Conservation (phyloP, 1,140 invertebrate species). For the Lanistes nyassanus region DNA sequence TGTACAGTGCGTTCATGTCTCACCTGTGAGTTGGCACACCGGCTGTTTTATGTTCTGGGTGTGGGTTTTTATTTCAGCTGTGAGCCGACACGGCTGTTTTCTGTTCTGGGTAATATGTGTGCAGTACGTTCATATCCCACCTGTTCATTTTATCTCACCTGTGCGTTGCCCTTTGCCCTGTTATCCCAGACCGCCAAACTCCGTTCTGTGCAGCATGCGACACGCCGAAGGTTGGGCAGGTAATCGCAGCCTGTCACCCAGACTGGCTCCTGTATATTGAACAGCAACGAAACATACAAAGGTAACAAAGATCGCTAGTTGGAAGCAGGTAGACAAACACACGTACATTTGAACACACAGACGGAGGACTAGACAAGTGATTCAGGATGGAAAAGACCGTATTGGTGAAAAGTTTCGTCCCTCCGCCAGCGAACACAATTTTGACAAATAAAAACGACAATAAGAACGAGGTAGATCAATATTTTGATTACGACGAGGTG, state of each 20-base stretch:
- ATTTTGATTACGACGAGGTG: not conserved
- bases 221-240: constrained; percentile 57
- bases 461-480: not conserved
- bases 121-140: too few relatives aligned
- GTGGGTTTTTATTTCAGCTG: too few relatives aligned
- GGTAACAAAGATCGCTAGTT: not conserved
- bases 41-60: too few relatives aligned
- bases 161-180: constrained; percentile 62
- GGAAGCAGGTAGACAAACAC: not conserved
- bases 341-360: too few relatives aligned
- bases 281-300: not conserved
- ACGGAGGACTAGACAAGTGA: too few relatives aligned
- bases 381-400: too few relatives aligned
- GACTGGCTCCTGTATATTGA: constrained; percentile 50
- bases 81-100: too few relatives aligned
- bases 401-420: too few relatives aligned
- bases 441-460: not conserved
- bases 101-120: not conserved
- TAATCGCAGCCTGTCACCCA: constrained; percentile 66
- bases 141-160: constrained; percentile 47
- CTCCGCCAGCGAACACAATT: too few relatives aligned
- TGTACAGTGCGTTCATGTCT: too few relatives aligned
- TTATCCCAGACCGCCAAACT: constrained; percentile 63
- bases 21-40: too few relatives aligned
- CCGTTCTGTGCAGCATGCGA: constrained; percentile 61